phyloP scores from a whole-genome alignment of 2,797 vertebrate species.

The Erithacus rubecula region DNA sequence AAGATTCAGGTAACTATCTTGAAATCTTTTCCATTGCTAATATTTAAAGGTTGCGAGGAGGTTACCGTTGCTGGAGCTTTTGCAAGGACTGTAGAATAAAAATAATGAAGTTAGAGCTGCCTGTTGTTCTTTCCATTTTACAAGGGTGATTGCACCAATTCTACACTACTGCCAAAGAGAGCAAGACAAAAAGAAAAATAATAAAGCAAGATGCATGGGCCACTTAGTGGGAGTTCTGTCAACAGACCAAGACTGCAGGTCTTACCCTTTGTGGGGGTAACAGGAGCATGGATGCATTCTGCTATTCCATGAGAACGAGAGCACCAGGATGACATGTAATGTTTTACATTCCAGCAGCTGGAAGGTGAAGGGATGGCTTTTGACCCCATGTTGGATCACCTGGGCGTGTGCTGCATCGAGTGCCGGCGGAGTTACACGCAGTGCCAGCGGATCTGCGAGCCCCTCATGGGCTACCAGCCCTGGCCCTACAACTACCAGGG shows the following conservation, averaged over 20 bases:
- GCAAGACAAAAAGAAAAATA: background rate
- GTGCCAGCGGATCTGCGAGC: constrained; percentile 91
- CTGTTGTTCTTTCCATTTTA: background rate
- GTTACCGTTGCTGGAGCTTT: background rate
- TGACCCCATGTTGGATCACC: constrained; percentile 93
- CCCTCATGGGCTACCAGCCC: constrained; percentile 84
- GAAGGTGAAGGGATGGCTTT: constrained; percentile 87
- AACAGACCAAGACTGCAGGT: background rate
- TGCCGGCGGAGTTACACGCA: constrained; percentile 90
- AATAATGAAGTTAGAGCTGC: background rate
- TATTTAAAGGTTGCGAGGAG: background rate
- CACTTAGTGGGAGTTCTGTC: background rate
- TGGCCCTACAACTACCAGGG: constrained; percentile 92
- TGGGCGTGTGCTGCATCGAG: constrained; percentile 90
- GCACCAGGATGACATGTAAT: background rate
- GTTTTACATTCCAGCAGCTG: constrained; percentile 74
- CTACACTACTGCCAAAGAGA: background rate
- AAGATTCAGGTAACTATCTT: background rate
- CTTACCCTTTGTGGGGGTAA: background rate
- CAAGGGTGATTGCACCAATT: background rate
- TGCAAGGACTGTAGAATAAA: background rate
- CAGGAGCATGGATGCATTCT: background rate
- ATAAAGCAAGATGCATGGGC: background rate
- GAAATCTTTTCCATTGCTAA: background rate
- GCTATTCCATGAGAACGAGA: background rate